A percentile compares a stretch with the other conserved stretches of the same genome.
These are phyloP conservation scores for Microplitis mediator DNA, from an alignment of 1,140 invertebrate species.

Conservation along the genomic window DNA sequence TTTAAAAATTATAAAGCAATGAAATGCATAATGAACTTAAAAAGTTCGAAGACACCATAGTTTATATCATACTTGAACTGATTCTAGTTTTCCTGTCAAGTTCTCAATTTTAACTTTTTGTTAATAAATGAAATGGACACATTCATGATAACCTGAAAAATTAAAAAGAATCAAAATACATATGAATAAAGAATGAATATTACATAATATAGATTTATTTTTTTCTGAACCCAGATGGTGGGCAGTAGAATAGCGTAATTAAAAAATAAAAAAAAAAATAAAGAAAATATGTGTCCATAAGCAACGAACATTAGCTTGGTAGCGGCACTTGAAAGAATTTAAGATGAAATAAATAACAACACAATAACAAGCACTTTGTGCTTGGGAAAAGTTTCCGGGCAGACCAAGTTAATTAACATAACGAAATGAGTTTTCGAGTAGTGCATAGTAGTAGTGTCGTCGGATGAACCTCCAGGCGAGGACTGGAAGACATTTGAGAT, in stretches of 20 bases:
- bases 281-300: neutral
- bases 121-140: no score
- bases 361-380: conserved; percentile 19
- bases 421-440: conserved; percentile 26
- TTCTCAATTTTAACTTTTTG: no score
- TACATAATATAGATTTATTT: no score
- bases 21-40: no score
- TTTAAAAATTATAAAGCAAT: no score
- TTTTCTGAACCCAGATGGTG: neutral
- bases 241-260: neutral
- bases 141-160: no score
- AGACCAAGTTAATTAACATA: conserved; percentile 28
- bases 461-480: neutral
- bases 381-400: conserved; percentile 2
- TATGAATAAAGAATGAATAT: no score
- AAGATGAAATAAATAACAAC: conserved; percentile 23
- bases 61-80: no score
- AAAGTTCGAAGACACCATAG: no score
- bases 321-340: conserved; percentile 8
- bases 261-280: neutral
- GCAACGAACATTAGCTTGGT: neutral
- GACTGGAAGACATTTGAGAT: no score
- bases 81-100: no score
- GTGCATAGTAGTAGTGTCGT: neutral
- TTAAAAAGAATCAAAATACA: no score